phyloP scores from a whole-genome alignment of 1,140 invertebrate genomes.

The Pseudomyrmex gracilis region DNA sequence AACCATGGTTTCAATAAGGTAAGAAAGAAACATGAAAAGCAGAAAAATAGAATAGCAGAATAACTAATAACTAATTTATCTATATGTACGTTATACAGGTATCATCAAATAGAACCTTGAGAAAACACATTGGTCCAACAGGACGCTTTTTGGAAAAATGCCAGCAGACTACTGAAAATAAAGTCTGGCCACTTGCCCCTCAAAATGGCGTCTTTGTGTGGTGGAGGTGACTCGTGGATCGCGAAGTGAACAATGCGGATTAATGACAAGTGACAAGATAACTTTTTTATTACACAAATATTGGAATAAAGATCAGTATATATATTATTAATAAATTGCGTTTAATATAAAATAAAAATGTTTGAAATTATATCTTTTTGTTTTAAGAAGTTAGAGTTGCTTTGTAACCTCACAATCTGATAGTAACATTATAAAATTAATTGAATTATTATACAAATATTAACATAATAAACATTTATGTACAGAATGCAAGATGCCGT shows the following conservation, averaged over 20 bases:
- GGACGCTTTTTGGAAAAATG: too few species aligned
- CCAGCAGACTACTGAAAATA: background rate
- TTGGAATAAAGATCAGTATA: background rate
- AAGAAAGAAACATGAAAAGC: too few species aligned
- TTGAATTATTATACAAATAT: too few species aligned
- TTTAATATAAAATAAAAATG: background rate
- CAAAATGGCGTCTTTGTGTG: conserved; percentile 7
- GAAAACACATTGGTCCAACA: too few species aligned
- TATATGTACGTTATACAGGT: too few species aligned
- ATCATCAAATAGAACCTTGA: too few species aligned
- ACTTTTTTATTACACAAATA: background rate
- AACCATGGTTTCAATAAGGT: too few species aligned
- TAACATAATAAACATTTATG: background rate
- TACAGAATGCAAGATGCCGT: conserved; percentile 8
- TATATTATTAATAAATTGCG: background rate
- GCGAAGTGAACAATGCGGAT: background rate
- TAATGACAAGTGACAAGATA: background rate
- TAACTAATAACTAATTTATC: too few species aligned
- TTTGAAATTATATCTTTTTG: background rate
- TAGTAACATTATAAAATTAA: background rate
- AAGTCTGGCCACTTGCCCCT: background rate
- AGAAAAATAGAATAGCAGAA: too few species aligned
- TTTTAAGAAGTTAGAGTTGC: background rate
- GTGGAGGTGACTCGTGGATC: background rate
- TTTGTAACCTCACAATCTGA: background rate